These are phyloP conservation scores for Orthosia gothica DNA, from an alignment of 2,888 invertebrate genomes.

Conservation along the genomic window DNA sequence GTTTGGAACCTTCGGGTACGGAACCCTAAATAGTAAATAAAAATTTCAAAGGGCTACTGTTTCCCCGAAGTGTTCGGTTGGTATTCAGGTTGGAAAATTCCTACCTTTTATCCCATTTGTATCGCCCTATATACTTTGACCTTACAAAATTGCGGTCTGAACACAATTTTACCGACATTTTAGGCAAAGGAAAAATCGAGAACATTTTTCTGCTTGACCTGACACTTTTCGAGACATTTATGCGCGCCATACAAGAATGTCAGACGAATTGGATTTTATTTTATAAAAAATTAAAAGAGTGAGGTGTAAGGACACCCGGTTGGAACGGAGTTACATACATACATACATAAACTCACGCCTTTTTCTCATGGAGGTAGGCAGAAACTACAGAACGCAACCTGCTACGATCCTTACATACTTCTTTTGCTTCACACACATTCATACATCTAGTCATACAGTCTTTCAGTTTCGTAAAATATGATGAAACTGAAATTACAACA, in stretches of 20 bases:
- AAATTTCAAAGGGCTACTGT: not conserved
- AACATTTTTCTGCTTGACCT: not conserved
- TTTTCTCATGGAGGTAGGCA: no score
- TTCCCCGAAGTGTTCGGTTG: not conserved
- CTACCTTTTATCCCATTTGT: conserved; percentile 3
- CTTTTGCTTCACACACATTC: no score
- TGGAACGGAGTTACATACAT: no score
- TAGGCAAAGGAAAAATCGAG: not conserved
- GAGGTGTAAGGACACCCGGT: no score
- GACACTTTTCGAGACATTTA: not conserved
- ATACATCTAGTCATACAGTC: no score
- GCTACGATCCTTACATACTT: no score
- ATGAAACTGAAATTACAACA: no score
- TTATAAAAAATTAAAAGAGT: not conserved
- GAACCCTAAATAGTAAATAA: no score
- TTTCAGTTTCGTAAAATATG: no score
- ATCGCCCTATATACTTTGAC: not conserved
- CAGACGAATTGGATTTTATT: not conserved
- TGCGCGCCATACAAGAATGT: not conserved
- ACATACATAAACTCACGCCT: no score
- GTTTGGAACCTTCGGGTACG: no score
- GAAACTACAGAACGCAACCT: no score
- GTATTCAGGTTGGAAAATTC: conserved; percentile 23
- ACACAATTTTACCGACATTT: not conserved
- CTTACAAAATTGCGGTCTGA: conserved; percentile 16